These are phyloP conservation scores for Microctonus hyperodae DNA, from an alignment of 2,888 invertebrate genomes.

Conservation along the genomic window DNA sequence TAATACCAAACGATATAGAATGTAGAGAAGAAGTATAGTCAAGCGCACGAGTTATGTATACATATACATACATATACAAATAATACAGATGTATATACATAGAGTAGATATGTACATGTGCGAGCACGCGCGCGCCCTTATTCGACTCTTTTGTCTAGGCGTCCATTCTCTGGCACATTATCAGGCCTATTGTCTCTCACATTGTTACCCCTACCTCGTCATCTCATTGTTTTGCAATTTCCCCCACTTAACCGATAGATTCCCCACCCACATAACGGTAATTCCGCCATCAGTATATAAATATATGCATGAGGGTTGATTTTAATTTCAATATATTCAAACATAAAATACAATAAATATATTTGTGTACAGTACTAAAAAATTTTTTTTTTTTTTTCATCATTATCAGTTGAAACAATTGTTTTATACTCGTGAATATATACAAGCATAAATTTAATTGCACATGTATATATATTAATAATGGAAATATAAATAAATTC, in stretches of 20 bases:
- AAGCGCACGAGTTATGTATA: constrained; percentile 21
- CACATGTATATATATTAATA: not conserved
- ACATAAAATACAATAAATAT: no score
- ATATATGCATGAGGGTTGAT: not conserved
- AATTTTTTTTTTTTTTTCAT: no score
- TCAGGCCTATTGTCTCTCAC: constrained; percentile 63
- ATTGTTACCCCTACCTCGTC: constrained; percentile 56
- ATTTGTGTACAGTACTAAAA: no score
- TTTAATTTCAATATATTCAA: no score
- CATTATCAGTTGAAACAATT: no score
- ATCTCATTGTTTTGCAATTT: constrained; percentile 63
- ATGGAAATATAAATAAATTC: not conserved
- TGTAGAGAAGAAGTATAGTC: constrained; percentile 18
- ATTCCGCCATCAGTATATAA: constrained; percentile 10
- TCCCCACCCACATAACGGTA: constrained; percentile 43
- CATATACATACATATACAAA: constrained; percentile 11
- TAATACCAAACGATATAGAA: constrained; percentile 28
- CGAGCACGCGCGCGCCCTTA: constrained; percentile 55
- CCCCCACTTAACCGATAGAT: constrained; percentile 62
- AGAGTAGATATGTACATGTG: constrained; percentile 20
- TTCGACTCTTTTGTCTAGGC: constrained; percentile 63
- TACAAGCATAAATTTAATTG: no score
- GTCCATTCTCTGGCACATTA: constrained; percentile 63
- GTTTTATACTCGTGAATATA: no score
- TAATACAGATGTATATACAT: constrained; percentile 17